Evolutionary conservation across 2,888 invertebrate genomes (phyloP).

Genomic region (Antheraea yamamai): DNA sequence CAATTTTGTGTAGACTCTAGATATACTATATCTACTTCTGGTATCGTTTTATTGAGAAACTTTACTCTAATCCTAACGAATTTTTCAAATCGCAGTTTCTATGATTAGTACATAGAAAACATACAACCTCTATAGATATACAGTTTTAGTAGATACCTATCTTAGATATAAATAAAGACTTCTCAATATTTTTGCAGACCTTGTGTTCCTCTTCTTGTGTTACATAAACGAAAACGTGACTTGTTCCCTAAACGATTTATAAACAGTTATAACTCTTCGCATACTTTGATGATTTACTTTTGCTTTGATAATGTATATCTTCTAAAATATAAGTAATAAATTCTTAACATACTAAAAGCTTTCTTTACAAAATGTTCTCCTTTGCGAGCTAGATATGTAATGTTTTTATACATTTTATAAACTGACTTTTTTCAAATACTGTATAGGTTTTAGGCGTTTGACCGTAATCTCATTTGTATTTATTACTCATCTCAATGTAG

Average conservation of each 20-base stretch:
- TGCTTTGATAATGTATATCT: slow-evolving; percentile 50
- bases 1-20: too few species aligned
- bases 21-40: too few species aligned
- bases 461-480: too few species aligned
- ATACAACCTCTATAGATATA: not conserved
- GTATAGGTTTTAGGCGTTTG: too few species aligned
- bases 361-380: slow-evolving; percentile 33
- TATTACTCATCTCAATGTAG: too few species aligned
- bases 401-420: slow-evolving; percentile 26
- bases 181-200: not conserved
- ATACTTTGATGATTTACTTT: slow-evolving; percentile 68
- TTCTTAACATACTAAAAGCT: slow-evolving; percentile 41
- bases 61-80: too few species aligned
- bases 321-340: slow-evolving; percentile 50
- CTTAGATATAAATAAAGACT: not conserved
- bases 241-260: slow-evolving; percentile 62
- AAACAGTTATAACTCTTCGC: slow-evolving; percentile 58
- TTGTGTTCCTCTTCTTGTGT: not conserved
- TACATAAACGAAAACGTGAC: slow-evolving; percentile 53
- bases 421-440: slow-evolving; percentile 1
- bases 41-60: too few species aligned
- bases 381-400: slow-evolving; percentile 27
- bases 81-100: too few species aligned
- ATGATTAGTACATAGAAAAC: not conserved
- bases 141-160: not conserved